phyloP scores from a whole-genome alignment of 2,888 invertebrate species.

The Oxytorus armatus region DNA sequence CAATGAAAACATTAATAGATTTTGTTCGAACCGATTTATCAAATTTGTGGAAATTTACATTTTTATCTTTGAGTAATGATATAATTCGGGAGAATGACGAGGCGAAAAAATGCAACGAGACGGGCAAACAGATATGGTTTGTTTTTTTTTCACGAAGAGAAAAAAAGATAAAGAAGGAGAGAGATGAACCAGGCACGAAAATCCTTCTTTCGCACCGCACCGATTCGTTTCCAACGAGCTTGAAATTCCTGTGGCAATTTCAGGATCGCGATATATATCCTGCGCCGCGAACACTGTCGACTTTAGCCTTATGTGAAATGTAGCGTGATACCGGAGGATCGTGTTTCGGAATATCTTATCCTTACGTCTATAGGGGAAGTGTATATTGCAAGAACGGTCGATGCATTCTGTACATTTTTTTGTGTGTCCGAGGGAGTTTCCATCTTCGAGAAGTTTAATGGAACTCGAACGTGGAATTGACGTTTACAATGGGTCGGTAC shows the following conservation, averaged over 20 bases:
- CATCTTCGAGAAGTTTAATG: constrained; percentile 6
- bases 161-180: not conserved
- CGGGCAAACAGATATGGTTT: not conserved
- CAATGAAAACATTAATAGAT: too few species aligned
- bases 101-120: too few species aligned
- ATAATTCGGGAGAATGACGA: too few species aligned
- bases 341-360: constrained; percentile 53
- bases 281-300: constrained; percentile 48
- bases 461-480: not conserved
- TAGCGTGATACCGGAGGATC: constrained; percentile 66
- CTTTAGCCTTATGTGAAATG: constrained; percentile 64
- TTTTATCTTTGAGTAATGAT: too few species aligned
- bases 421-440: constrained; percentile 46
- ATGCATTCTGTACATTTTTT: constrained; percentile 44
- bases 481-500: not conserved
- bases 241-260: constrained; percentile 63
- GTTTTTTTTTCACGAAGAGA: not conserved
- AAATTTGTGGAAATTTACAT: too few species aligned
- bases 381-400: constrained; percentile 38
- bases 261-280: constrained; percentile 40
- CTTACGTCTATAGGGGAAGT: constrained; percentile 47
- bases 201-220: constrained; percentile 3
- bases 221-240: constrained; percentile 57
- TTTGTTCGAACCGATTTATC: not conserved
- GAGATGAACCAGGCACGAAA: constrained; percentile 10